These are phyloP conservation scores for Eumacrocentrus americanus DNA, from an alignment of 2,888 invertebrate genomes.

Conservation along the genomic window DNA sequence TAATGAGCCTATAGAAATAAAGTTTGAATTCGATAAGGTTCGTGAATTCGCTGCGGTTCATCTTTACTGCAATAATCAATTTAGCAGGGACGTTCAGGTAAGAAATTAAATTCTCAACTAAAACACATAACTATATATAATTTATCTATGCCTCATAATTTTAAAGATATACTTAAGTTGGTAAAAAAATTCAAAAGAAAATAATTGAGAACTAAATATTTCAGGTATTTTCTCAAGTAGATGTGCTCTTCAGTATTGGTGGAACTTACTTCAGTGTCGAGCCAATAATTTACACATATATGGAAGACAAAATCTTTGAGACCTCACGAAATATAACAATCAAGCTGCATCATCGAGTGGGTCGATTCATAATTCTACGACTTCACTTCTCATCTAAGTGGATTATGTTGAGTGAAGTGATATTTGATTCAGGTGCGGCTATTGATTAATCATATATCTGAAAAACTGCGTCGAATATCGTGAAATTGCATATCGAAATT, in stretches of 20 bases:
- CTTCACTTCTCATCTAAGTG: slow-evolving; percentile 82
- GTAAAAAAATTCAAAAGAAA: not conserved
- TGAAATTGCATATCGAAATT: too few species aligned
- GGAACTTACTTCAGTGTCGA: slow-evolving; percentile 79
- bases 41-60: slow-evolving; percentile 84
- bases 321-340: slow-evolving; percentile 82
- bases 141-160: too few species aligned
- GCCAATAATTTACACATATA: slow-evolving; percentile 74
- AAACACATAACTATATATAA: too few species aligned
- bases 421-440: slow-evolving; percentile 85
- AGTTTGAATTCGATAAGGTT: slow-evolving; percentile 84
- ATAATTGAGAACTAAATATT: too few species aligned
- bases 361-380: slow-evolving; percentile 78
- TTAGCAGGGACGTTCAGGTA: slow-evolving; percentile 81
- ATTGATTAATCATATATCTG: too few species aligned
- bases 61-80: slow-evolving; percentile 84
- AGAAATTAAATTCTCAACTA: slow-evolving; percentile 33
- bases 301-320: slow-evolving; percentile 81
- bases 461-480: too few species aligned
- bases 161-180: too few species aligned
- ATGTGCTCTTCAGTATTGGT: slow-evolving; percentile 80
- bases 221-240: slow-evolving; percentile 82
- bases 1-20: slow-evolving; percentile 69
- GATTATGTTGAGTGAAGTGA: slow-evolving; percentile 89
- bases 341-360: slow-evolving; percentile 80